phyloP scores from a whole-genome alignment of 1,140 invertebrate species.

The Calephelis virginiensis region DNA sequence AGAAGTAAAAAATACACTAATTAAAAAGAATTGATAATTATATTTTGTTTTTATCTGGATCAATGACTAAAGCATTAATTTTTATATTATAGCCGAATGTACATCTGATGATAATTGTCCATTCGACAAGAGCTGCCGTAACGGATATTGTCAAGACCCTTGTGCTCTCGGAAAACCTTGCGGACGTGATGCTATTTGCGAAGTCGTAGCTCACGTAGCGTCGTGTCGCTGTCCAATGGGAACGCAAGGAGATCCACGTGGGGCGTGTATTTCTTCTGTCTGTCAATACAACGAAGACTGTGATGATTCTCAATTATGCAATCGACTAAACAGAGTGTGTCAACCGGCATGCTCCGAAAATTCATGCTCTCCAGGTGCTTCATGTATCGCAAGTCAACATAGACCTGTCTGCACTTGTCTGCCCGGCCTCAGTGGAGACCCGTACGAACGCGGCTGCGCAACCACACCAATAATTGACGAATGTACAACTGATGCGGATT shows the following conservation, averaged over 20 bases:
- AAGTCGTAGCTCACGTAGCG: slow-evolving; percentile 85
- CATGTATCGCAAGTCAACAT: slow-evolving; percentile 86
- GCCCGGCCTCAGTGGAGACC: slow-evolving; percentile 86
- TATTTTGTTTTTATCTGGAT: slow-evolving; percentile 14
- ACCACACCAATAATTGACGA: slow-evolving; percentile 74
- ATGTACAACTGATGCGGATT: slow-evolving; percentile 88
- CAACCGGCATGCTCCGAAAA: slow-evolving; percentile 88
- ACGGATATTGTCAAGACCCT: slow-evolving; percentile 88
- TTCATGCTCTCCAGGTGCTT: slow-evolving; percentile 86
- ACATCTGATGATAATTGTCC: slow-evolving; percentile 90
- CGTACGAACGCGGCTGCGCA: slow-evolving; percentile 85
- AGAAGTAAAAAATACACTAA: neutral
- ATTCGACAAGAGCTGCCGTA: slow-evolving; percentile 89
- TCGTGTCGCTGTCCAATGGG: slow-evolving; percentile 91
- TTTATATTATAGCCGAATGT: slow-evolving; percentile 86
- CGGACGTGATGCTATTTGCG: slow-evolving; percentile 89
- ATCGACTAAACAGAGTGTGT: slow-evolving; percentile 90
- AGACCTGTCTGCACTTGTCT: slow-evolving; percentile 89
- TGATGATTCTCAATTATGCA: slow-evolving; percentile 90
- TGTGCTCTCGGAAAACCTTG: slow-evolving; percentile 84
- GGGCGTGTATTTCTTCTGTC: slow-evolving; percentile 89
- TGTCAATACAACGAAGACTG: slow-evolving; percentile 95
- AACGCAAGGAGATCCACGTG: slow-evolving; percentile 89
- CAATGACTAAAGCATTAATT: no score
- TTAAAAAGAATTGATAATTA: neutral